Conservation (phyloP, 2,797 vertebrate species). For the Microctenopoma stevenorrisi region DNA sequence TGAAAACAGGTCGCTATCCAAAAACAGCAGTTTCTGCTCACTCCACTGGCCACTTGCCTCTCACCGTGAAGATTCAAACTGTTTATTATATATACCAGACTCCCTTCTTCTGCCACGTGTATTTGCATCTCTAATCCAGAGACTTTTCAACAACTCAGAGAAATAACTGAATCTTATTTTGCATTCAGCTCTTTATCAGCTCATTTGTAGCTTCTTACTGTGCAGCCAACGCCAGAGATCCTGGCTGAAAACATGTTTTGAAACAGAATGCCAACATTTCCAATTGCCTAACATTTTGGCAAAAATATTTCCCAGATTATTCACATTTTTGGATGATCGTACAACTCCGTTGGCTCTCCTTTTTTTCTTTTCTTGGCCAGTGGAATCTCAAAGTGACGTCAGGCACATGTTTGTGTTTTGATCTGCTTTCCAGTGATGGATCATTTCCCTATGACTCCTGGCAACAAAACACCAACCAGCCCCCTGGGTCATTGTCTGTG, state of each 20-base stretch:
- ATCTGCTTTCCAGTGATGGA: constrained; percentile 91
- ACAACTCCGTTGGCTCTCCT: constrained; percentile 17
- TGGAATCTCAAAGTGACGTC: constrained; percentile 49
- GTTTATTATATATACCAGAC: constrained; percentile 61
- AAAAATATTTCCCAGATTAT: constrained; percentile 46
- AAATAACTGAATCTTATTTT: constrained; percentile 23
- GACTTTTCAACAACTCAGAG: constrained; percentile 34
- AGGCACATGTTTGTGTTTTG: constrained; percentile 64
- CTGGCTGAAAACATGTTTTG: constrained; percentile 53
- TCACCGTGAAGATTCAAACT: constrained; percentile 54
- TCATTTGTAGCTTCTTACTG: constrained; percentile 40
- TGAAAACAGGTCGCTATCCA: constrained; percentile 73
- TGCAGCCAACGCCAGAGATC: constrained; percentile 36
- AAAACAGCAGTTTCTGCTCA: constrained; percentile 74
- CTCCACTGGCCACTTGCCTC: constrained; percentile 63
- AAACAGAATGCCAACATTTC: constrained; percentile 45
- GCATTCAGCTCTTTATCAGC: constrained; percentile 19
- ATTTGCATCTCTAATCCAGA: constrained; percentile 46
- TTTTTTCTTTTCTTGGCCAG: constrained; percentile 19
- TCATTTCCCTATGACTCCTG: constrained; percentile 98
- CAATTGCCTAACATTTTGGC: constrained; percentile 51
- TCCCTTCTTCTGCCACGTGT: constrained; percentile 54
- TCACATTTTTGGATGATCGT: constrained; percentile 44
- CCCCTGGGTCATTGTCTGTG: constrained; percentile 96
- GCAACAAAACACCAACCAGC: constrained; percentile 98